A percentile compares a stretch with the other conserved stretches of the same genome.
Conservation (phyloP, 53 echinoderm and acorn worm genomes). For the Patiria pectinifera region DNA sequence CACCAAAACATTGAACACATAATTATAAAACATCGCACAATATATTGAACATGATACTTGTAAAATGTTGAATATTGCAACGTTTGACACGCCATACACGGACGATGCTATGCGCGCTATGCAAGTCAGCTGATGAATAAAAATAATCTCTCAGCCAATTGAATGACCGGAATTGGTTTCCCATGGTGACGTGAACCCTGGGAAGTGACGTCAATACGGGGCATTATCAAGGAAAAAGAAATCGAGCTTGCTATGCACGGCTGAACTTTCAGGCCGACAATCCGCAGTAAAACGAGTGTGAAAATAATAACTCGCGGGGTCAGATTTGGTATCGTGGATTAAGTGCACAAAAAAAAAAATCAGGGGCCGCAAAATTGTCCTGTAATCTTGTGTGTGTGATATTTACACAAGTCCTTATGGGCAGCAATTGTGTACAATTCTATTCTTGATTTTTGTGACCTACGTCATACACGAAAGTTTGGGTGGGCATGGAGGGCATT, state of each 20-base stretch:
- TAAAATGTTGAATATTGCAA: neutral
- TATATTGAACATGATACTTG: no score
- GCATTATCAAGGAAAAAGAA: conserved; percentile 13
- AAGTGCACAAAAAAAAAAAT: neutral
- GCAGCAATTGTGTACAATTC: no score
- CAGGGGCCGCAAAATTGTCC: neutral
- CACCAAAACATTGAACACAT: no score
- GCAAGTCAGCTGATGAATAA: conserved; percentile 19
- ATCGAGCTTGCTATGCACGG: neutral
- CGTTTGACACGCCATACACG: no score
- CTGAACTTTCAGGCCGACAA: conserved; percentile 15
- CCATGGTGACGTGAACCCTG: conserved; percentile 75
- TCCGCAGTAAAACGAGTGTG: conserved; percentile 4
- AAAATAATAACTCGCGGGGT: neutral
- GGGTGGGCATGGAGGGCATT: no score
- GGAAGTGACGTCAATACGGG: conserved; percentile 75
- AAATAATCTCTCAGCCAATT: conserved; percentile 43
- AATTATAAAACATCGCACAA: no score
- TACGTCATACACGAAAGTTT: no score
- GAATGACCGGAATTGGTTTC: conserved; percentile 69
- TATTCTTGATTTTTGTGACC: no score
- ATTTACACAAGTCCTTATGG: no score
- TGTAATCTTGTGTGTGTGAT: neutral
- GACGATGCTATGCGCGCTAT: neutral
- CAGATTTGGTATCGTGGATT: neutral